These are phyloP conservation scores for Hirtodrosophila trivittata DNA, from an alignment of 2,888 invertebrate species.

Conservation along the genomic window DNA sequence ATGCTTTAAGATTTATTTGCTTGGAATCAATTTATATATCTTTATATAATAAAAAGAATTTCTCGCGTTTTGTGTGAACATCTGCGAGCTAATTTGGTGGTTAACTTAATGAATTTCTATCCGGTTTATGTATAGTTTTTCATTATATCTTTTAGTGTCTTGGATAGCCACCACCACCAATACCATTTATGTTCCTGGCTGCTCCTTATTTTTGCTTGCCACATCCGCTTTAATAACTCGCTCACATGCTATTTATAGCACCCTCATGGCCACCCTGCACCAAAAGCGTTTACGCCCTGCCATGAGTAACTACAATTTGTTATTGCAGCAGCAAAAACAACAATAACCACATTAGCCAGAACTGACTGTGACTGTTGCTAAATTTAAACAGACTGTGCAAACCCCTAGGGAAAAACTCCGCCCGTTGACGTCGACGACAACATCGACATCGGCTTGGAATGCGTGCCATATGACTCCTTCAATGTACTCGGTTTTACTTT, in stretches of 20 bases:
- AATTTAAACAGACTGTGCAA: constrained; percentile 47
- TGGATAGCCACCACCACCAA: constrained; percentile 9
- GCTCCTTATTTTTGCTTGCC: constrained; percentile 39
- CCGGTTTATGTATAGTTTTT: too few species aligned
- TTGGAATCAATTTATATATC: too few species aligned
- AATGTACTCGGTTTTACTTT: constrained; percentile 8
- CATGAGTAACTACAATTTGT: constrained; percentile 25
- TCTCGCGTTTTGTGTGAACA: too few species aligned
- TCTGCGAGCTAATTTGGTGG: too few species aligned
- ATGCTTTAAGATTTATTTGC: too few species aligned
- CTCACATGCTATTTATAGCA: constrained; percentile 62
- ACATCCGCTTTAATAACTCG: constrained; percentile 58
- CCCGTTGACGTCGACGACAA: not conserved
- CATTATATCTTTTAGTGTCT: not conserved
- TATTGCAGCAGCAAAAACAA: constrained; percentile 7
- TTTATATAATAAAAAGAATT: too few species aligned
- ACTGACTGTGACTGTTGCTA: constrained; percentile 23
- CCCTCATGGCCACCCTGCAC: constrained; percentile 57
- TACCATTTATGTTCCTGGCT: constrained; percentile 33
- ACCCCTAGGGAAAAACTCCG: constrained; percentile 21
- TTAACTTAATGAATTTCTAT: too few species aligned
- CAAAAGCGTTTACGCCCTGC: constrained; percentile 38
- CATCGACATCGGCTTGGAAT: constrained; percentile 24
- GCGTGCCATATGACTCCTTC: constrained; percentile 31
- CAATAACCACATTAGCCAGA: constrained; percentile 11